Percentiles rank a stretch among this genome's conserved stretches.
These are phyloP conservation scores for Trachymyrmex septentrionalis DNA, from an alignment of 1,140 invertebrate genomes.

Conservation along the genomic window DNA sequence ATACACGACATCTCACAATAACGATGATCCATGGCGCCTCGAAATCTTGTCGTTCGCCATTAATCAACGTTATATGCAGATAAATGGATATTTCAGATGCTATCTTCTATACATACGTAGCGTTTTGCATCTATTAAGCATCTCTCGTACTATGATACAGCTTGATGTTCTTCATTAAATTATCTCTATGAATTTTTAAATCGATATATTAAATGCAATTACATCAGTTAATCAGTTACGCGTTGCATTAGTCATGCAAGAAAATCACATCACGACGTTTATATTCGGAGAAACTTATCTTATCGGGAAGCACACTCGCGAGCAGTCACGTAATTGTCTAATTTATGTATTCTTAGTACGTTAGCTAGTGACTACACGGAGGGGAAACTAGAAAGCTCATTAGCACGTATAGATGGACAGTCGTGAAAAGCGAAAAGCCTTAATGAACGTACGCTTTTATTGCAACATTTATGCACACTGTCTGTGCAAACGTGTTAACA, in stretches of 20 bases:
- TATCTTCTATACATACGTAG: not conserved
- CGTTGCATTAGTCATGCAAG: slow-evolving; percentile 31
- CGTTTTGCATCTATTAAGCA: slow-evolving; percentile 1
- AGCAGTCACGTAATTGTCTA: slow-evolving; percentile 47
- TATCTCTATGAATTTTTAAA: not conserved
- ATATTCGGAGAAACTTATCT: slow-evolving; percentile 34
- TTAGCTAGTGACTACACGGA: not conserved
- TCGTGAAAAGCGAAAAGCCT: not conserved
- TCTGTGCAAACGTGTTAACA: not conserved
- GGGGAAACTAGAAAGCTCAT: not conserved
- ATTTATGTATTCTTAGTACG: slow-evolving; percentile 51
- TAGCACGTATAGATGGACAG: not conserved
- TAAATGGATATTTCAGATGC: slow-evolving; percentile 20
- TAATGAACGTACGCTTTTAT: not conserved
- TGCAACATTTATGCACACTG: not conserved
- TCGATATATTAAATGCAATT: not conserved
- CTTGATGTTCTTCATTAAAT: not conserved
- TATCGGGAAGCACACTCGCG: slow-evolving; percentile 25
- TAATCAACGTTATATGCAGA: slow-evolving; percentile 24
- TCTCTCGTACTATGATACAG: slow-evolving; percentile 4
- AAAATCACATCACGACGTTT: slow-evolving; percentile 37
- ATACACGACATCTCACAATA: slow-evolving; percentile 46
- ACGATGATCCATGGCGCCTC: slow-evolving; percentile 56
- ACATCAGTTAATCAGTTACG: not conserved
- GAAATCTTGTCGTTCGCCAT: slow-evolving; percentile 24